Percentiles rank a stretch among this genome's conserved stretches.
phyloP scores from a whole-genome alignment of 2,113 vertebrate species.

The Parus major region DNA sequence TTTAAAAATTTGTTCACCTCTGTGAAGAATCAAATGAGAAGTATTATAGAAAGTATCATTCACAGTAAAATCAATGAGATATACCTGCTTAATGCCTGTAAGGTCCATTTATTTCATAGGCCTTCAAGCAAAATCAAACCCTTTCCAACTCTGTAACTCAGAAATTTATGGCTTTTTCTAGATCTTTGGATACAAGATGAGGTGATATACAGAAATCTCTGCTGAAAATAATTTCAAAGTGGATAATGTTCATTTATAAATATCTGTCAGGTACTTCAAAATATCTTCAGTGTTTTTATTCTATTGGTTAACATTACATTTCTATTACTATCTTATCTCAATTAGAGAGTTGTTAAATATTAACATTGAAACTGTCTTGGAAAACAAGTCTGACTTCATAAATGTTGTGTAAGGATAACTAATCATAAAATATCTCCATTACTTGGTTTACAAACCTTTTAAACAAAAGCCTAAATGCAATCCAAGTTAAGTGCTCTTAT shows the following conservation, averaged over 20 bases:
- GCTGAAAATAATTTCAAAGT: not conserved
- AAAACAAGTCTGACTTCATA: conserved; percentile 19
- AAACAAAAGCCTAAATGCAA: not conserved
- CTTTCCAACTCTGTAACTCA: not conserved
- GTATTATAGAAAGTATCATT: not conserved
- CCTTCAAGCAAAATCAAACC: not conserved
- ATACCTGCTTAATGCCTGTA: not conserved
- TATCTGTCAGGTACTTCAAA: not conserved
- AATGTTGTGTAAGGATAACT: not conserved
- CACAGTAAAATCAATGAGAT: not conserved
- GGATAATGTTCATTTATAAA: not conserved
- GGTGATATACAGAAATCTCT: not conserved
- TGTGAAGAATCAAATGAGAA: not conserved
- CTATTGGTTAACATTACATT: not conserved
- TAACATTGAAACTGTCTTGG: conserved; percentile 21
- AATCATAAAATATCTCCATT: not conserved
- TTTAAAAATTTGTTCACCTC: not conserved
- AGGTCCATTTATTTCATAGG: not conserved
- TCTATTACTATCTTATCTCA: not conserved
- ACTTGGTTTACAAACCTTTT: not conserved
- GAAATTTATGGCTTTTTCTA: not conserved
- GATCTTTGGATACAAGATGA: not conserved
- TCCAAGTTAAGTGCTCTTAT: not conserved
- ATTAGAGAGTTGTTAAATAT: conserved; percentile 30
- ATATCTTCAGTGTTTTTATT: not conserved